A percentile compares a stretch with the other conserved stretches of the same genome.
These are phyloP conservation scores for Phodopus roborovskii DNA, from an alignment of 2,113 vertebrate species.

Conservation along the genomic window DNA sequence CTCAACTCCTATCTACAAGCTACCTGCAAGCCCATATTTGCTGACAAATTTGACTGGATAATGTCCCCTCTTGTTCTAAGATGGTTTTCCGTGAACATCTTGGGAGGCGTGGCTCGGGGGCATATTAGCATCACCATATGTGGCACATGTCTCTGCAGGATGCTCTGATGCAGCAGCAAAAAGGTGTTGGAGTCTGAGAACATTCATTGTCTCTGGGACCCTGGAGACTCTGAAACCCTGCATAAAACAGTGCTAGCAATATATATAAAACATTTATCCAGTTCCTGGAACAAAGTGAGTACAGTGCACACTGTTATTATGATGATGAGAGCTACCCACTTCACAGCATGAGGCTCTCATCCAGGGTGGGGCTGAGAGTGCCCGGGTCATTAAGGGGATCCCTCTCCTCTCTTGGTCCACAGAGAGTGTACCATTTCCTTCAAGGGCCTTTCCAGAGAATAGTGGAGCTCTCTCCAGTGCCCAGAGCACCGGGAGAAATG, in stretches of 20 bases:
- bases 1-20: neutral
- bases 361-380: neutral
- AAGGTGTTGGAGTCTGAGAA: neutral
- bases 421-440: neutral
- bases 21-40: neutral
- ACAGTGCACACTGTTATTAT: neutral
- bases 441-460: neutral
- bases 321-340: neutral
- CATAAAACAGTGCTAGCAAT: conserved; percentile 34
- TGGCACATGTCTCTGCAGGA: neutral
- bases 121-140: neutral
- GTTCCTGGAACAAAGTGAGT: conserved; percentile 50
- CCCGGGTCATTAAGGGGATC: conserved; percentile 12
- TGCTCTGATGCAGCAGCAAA: neutral
- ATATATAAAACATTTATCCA: conserved; percentile 40
- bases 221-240: neutral
- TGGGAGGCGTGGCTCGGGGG: neutral
- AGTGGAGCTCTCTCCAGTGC: neutral
- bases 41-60: neutral
- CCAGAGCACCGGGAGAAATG: neutral
- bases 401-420: conserved; percentile 38
- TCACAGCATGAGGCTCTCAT: conserved; percentile 2
- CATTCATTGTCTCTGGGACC: neutral
- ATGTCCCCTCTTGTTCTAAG: neutral
- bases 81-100: conserved; percentile 38